Conservation (phyloP, 2,888 invertebrate species). For the Timandra comae region DNA sequence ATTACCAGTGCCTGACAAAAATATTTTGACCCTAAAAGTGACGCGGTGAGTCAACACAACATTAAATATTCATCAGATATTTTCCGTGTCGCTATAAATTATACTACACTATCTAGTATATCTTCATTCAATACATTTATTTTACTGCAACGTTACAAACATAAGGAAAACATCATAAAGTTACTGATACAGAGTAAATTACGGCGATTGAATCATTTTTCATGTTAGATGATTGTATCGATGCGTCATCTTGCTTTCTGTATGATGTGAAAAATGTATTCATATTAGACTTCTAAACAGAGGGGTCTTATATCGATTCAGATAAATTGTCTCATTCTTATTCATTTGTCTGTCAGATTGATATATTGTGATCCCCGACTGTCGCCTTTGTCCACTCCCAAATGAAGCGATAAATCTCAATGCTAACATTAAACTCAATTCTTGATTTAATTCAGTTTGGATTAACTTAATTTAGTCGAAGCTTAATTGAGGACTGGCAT, state of each 20-base stretch:
- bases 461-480: constrained; percentile 11
- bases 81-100: not conserved
- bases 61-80: not conserved
- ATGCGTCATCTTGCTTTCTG: not conserved
- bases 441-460: constrained; percentile 13
- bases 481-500: constrained; percentile 11
- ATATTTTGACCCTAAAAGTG: too few species aligned
- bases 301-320: constrained; percentile 10
- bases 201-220: not conserved
- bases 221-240: not conserved
- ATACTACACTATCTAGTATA: too few species aligned
- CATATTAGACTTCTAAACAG: not conserved
- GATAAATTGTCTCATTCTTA: constrained; percentile 16
- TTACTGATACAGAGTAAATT: not conserved
- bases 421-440: constrained; percentile 11
- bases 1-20: too few species aligned
- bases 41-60: too few species aligned
- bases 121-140: not conserved
- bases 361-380: constrained; percentile 12
- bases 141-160: not conserved
- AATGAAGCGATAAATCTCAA: constrained; percentile 18
- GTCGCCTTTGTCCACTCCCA: constrained; percentile 8
- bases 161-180: not conserved
- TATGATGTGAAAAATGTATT: not conserved
- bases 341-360: constrained; percentile 17